A percentile compares a stretch with the other conserved stretches of the same genome.
Evolutionary conservation across 2,797 vertebrate genomes (phyloP).

Genomic region (Lagorchestes hirsutus): DNA sequence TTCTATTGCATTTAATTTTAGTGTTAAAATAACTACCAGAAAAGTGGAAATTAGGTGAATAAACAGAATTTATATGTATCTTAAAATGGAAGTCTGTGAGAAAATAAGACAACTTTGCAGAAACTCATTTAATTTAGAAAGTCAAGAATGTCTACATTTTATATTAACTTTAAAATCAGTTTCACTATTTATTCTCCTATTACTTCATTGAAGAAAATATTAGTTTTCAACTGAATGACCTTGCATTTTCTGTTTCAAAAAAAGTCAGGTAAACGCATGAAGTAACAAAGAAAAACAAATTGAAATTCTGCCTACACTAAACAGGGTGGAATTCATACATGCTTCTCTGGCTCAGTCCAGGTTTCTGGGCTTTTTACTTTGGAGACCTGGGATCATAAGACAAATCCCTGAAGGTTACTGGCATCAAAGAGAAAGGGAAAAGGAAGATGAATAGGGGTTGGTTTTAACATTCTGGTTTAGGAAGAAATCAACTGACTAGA

Average conservation of each 20-base stretch:
- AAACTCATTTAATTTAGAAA: neutral
- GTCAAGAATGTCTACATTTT: neutral
- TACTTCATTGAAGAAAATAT: neutral
- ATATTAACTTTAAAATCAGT: neutral
- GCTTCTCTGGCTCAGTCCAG: neutral
- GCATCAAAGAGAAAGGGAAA: neutral
- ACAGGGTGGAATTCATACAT: accelerated
- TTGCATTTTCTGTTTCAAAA: neutral
- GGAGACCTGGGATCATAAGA: accelerated
- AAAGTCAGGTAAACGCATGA: neutral
- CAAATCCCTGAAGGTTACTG: neutral
- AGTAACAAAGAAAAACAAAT: neutral
- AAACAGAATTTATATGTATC: neutral
- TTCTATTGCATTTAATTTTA: neutral
- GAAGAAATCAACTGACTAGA: conserved; percentile 50
- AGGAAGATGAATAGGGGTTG: conserved; percentile 18
- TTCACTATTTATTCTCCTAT: accelerated
- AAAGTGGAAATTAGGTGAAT: neutral
- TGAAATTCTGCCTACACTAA: accelerated
- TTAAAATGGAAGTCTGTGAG: neutral
- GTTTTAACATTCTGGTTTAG: conserved; percentile 23
- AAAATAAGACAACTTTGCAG: neutral
- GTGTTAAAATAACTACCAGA: neutral
- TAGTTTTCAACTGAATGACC: neutral
- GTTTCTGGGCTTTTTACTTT: neutral